Base-by-base conservation (phyloP, 2,113 vertebrate genomes). In the Orientallactaga bullata region DNA sequence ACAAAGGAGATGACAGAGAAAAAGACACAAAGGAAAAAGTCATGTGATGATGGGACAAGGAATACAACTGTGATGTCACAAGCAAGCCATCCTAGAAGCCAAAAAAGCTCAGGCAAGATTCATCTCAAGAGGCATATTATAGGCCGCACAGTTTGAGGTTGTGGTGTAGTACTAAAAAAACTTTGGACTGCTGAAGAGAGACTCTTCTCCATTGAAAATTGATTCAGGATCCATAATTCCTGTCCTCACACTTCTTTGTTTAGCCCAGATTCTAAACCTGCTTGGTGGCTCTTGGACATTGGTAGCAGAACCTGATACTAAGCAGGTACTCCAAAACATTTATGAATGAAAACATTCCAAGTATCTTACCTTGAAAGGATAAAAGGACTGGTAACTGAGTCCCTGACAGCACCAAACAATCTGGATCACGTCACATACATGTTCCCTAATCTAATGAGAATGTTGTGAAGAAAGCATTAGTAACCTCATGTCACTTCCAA, bases 361-460 rank as follows among this genome's bases (percentile, higher is more conserved):
- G 20, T 9, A 12, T 11, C 28, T 78, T 35, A 4, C 5, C 23
- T 4, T 32, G 5, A 28, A 3, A n/a, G 88, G 32, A 20, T 15
- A 30, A 32, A 10, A 0, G 24, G 66, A 17, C 55, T 78, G 7
- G 24, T 20, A 26, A 51, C 4, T 21, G 3, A 73, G 76, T 51
- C n/a, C 13, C 16, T 47, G 32, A 39, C 17, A 61, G 11, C 65
- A 23, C 42, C 37, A 26, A 82, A 12, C 4, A 15, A 15, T 51
- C 4, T 28, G 15, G 30, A 6, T 18, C 35, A 1, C 13, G 26
- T 42, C 12, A 20, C n/a, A n/a, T 35, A 23, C 1, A 4, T 28
- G 79, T 83, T 68, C 6, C 47, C 47, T 83, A 63, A 5, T 23
- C n/a, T 78, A 9, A 28, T 0, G 55, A 68, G 9, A 63, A 24